These are phyloP conservation scores for Rhinopomastus cyanomelas DNA, from an alignment of 2,113 vertebrate species.

Conservation along the genomic window DNA sequence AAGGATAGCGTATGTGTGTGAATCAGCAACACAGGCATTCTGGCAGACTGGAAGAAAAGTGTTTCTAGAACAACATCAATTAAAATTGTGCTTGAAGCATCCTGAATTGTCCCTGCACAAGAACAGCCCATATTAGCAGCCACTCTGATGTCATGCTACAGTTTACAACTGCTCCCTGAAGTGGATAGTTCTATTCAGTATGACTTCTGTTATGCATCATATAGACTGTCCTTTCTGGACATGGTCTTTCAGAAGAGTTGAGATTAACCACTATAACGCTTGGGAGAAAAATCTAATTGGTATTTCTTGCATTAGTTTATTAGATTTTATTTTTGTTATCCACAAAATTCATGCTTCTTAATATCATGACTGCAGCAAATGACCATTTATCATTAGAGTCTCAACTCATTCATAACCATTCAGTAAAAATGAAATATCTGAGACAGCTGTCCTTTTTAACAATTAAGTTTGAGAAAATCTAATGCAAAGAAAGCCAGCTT, in stretches of 20 bases:
- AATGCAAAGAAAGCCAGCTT: not conserved
- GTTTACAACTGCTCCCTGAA: not conserved
- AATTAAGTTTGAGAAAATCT: not conserved
- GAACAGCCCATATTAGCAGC: not conserved
- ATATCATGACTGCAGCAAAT: not conserved
- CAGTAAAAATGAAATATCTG: not conserved
- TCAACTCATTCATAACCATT: not conserved
- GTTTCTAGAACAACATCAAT: not conserved
- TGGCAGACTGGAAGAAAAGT: not conserved
- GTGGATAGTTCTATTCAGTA: not conserved
- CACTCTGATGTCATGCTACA: not conserved
- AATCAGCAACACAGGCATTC: not conserved
- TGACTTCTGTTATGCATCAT: not conserved
- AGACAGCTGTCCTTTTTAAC: not conserved
- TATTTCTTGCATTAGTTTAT: not conserved
- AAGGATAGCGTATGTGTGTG: fast-evolving
- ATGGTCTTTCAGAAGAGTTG: not conserved
- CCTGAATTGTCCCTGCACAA: not conserved
- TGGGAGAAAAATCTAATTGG: not conserved
- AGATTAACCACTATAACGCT: not conserved
- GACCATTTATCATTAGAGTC: not conserved
- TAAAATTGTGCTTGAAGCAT: not conserved
- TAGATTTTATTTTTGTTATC: not conserved
- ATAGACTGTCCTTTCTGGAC: not conserved
- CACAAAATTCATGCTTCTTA: not conserved